phyloP scores from a whole-genome alignment of 2,888 invertebrate species.

The Ellobium chinense region DNA sequence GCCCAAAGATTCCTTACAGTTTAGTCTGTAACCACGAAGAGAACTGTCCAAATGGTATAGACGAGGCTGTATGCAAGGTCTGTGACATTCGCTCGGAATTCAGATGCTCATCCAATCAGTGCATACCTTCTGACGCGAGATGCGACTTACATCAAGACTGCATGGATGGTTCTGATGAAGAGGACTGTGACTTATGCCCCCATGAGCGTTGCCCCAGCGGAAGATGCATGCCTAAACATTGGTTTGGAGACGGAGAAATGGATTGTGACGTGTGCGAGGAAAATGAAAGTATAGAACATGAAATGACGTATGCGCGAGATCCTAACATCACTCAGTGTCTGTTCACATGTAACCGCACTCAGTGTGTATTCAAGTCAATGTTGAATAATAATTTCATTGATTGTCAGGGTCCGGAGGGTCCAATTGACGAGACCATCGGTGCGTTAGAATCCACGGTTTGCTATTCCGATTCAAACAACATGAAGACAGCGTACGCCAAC shows the following conservation, averaged over 20 bases:
- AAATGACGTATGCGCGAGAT: background rate
- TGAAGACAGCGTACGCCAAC: background rate
- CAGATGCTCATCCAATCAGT: background rate
- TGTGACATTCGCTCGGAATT: background rate
- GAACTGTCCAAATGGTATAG: background rate
- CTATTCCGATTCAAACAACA: background rate
- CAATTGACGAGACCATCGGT: conserved; percentile 28
- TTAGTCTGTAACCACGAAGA: conserved; percentile 6
- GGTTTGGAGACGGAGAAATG: conserved; percentile 19
- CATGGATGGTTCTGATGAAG: conserved; percentile 23
- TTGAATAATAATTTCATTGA: conserved; percentile 9
- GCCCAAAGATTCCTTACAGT: background rate
- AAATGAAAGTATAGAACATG: background rate
- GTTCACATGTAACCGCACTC: conserved; percentile 23
- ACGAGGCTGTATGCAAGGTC: background rate
- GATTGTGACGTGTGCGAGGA: conserved; percentile 10
- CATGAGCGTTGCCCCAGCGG: conserved; percentile 18
- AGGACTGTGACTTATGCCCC: conserved; percentile 1
- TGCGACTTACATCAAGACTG: conserved; percentile 30
- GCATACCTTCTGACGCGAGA: background rate
- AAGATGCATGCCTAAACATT: conserved; percentile 13
- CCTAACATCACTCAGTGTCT: conserved; percentile 1
- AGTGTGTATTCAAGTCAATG: conserved; percentile 6
- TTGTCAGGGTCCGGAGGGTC: conserved; percentile 27
- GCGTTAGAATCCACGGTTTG: background rate